Conservation (phyloP, 2,113 vertebrate species). For the Gopherus flavomarginatus region DNA sequence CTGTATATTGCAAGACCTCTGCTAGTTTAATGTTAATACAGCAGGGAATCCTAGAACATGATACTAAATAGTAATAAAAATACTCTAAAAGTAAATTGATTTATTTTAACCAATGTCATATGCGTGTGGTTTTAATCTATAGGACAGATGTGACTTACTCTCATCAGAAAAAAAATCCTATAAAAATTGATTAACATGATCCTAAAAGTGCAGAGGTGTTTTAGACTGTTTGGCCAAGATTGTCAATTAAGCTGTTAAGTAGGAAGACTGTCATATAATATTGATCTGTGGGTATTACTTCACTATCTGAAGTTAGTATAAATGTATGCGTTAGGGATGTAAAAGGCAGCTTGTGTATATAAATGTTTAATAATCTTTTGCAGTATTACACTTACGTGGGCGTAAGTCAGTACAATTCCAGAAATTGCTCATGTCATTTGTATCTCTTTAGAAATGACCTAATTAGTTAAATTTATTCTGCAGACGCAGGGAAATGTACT, state of each 20-base stretch:
- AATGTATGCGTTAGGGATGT: neutral
- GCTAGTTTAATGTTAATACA: neutral
- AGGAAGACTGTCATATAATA: neutral
- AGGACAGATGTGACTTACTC: neutral
- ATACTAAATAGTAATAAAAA: neutral
- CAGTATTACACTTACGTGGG: neutral
- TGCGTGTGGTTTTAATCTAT: neutral
- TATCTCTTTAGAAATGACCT: neutral
- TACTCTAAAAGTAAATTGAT: neutral
- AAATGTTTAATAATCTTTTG: neutral
- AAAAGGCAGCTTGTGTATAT: neutral
- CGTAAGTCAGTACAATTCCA: neutral
- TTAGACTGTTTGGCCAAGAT: neutral
- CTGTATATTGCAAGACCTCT: neutral
- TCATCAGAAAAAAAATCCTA: neutral
- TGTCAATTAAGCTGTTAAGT: neutral
- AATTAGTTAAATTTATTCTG: neutral
- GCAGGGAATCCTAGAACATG: neutral
- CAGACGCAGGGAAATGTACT: neutral
- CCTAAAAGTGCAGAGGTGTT: neutral
- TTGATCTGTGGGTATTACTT: neutral
- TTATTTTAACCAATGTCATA: neutral
- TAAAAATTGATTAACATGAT: neutral
- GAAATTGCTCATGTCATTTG: neutral
- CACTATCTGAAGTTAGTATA: neutral